A percentile compares a stretch with the other conserved stretches of the same genome.
These are phyloP conservation scores for Agrochola litura DNA, from an alignment of 2,888 invertebrate species.

Conservation along the genomic window DNA sequence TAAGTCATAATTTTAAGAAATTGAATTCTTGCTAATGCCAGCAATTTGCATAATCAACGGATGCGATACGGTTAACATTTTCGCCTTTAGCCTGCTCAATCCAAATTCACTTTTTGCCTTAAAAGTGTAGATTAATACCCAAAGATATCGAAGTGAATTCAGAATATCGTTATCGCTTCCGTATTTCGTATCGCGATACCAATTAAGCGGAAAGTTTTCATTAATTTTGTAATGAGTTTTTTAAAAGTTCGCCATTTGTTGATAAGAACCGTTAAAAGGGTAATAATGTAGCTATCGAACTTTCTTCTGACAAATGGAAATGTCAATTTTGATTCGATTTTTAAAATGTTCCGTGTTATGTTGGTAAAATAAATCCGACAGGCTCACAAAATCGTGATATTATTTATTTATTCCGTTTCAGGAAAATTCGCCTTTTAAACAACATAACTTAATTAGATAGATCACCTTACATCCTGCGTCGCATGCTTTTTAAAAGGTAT, in stretches of 20 bases:
- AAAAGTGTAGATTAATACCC: constrained; percentile 58
- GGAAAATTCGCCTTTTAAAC: neutral
- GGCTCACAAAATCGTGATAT: too few relatives aligned
- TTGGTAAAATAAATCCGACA: neutral
- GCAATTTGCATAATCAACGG: constrained; percentile 80
- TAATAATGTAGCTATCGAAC: constrained; percentile 18
- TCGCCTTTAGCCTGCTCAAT: constrained; percentile 42
- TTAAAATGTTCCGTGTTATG: neutral
- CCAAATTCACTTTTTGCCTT: constrained; percentile 15
- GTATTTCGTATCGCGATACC: constrained; percentile 52
- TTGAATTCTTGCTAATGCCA: constrained; percentile 83
- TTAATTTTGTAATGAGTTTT: constrained; percentile 55
- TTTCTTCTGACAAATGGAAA: constrained; percentile 2
- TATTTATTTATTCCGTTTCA: neutral
- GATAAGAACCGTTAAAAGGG: constrained; percentile 20
- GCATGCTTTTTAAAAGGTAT: too few relatives aligned
- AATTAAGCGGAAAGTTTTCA: constrained; percentile 55
- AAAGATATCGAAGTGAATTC: constrained; percentile 54
- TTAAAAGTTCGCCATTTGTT: constrained; percentile 35
- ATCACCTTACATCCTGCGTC: too few relatives aligned
- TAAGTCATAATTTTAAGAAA: constrained; percentile 84
- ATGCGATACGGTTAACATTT: constrained; percentile 69
- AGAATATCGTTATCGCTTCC: constrained; percentile 53
- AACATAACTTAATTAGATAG: neutral
- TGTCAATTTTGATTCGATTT: constrained; percentile 18